These are phyloP conservation scores for Empidonax traillii DNA, from an alignment of 2,113 vertebrate genomes.

Conservation along the genomic window DNA sequence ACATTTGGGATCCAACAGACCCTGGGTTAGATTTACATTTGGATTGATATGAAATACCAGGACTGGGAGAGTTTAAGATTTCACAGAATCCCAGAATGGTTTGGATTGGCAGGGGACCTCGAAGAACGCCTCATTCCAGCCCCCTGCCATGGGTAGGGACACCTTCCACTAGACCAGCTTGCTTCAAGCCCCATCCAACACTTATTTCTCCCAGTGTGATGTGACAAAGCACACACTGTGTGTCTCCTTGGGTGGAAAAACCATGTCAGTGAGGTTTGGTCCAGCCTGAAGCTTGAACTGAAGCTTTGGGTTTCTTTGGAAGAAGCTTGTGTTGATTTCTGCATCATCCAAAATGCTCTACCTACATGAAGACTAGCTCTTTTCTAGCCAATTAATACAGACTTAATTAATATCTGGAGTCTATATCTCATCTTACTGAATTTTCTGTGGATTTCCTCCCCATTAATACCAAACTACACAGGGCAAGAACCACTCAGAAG, in stretches of 20 bases:
- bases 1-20: not conserved
- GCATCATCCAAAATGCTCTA: not conserved
- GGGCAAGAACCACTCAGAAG: not conserved
- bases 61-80: not conserved
- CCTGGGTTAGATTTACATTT: not conserved
- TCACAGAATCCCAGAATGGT: not conserved
- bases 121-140: fast-evolving
- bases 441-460: not conserved
- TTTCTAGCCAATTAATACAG: not conserved
- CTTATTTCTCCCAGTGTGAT: fast-evolving
- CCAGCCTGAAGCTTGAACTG: not conserved
- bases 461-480: not conserved
- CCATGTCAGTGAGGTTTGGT: fast-evolving
- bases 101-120: not conserved
- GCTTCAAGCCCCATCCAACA: not conserved
- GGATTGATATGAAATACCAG: fast-evolving
- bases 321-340: not conserved
- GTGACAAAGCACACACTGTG: not conserved
- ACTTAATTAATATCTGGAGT: not conserved
- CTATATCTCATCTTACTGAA: not conserved
- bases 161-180: not conserved
- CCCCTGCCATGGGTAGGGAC: not conserved
- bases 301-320: not conserved
- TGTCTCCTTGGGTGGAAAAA: not conserved
- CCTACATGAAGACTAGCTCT: not conserved